Conservation (phyloP, 2,113 vertebrate species). For the Speoplatyrhinus poulsoni region DNA sequence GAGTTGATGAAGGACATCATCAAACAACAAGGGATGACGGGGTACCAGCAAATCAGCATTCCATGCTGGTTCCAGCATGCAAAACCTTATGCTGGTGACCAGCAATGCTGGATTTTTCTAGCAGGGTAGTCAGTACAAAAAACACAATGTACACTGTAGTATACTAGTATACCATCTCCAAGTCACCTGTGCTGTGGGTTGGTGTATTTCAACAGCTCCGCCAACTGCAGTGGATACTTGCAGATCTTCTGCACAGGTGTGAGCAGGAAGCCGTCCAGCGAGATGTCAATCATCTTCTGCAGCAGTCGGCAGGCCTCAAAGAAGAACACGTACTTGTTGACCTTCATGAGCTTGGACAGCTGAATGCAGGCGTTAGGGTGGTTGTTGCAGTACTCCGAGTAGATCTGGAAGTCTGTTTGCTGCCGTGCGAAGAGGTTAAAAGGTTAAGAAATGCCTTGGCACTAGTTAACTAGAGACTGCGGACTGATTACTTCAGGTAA, state of each 20-base stretch:
- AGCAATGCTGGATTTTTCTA: no score
- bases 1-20: no score
- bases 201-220: slow-evolving; percentile 94
- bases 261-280: slow-evolving; percentile 92
- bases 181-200: slow-evolving; percentile 89
- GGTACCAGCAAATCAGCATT: no score
- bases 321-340: slow-evolving; percentile 95
- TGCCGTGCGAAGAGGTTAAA: slow-evolving; percentile 43
- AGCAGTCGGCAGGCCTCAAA: slow-evolving; percentile 94
- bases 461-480: neutral
- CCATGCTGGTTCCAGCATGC: no score
- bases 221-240: slow-evolving; percentile 94
- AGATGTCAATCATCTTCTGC: slow-evolving; percentile 96
- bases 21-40: no score
- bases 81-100: no score
- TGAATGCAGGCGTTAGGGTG: slow-evolving; percentile 92
- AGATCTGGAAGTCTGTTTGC: slow-evolving; percentile 98
- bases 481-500: no score
- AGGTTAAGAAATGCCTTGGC: neutral
- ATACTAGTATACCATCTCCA: neutral
- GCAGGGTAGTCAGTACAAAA: no score
- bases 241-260: slow-evolving; percentile 98
- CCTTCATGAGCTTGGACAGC: slow-evolving; percentile 88
- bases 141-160: no score
- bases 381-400: slow-evolving; percentile 98